phyloP scores from a whole-genome alignment of 2,888 invertebrate species.

The Tortricodes alternella region DNA sequence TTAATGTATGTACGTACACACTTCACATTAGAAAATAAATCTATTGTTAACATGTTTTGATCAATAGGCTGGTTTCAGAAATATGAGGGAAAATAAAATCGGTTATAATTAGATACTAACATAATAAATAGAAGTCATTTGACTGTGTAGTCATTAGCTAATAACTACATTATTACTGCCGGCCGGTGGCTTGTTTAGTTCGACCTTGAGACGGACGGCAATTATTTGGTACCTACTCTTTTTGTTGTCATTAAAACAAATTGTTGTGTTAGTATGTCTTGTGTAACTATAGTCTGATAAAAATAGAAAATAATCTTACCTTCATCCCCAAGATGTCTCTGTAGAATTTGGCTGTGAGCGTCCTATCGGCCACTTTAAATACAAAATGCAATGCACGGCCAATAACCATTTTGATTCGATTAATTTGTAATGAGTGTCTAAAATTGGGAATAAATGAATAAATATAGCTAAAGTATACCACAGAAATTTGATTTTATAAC shows the following conservation, averaged over 20 bases:
- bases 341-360: conserved; percentile 93
- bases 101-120: too few relatives aligned
- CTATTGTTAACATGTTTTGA: too few relatives aligned
- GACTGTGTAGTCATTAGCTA: too few relatives aligned
- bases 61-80: too few relatives aligned
- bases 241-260: too few relatives aligned
- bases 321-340: conserved; percentile 96
- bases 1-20: too few relatives aligned
- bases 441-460: not conserved
- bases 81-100: too few relatives aligned
- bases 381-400: conserved; percentile 97
- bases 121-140: too few relatives aligned
- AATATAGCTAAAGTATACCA: not conserved
- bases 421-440: not conserved
- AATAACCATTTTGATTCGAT: conserved; percentile 69
- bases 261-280: too few relatives aligned
- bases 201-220: conserved; percentile 1
- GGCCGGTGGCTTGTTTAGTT: not conserved
- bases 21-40: too few relatives aligned
- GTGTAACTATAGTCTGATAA: not conserved
- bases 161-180: too few relatives aligned
- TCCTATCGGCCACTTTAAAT: conserved; percentile 96
- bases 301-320: conserved; percentile 76
- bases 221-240: not conserved
- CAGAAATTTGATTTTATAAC: not conserved